Evolutionary conservation across 2,113 vertebrate genomes (phyloP), one percentile per base, ranked within the genome.

Genomic region (Cathartes aura): DNA sequence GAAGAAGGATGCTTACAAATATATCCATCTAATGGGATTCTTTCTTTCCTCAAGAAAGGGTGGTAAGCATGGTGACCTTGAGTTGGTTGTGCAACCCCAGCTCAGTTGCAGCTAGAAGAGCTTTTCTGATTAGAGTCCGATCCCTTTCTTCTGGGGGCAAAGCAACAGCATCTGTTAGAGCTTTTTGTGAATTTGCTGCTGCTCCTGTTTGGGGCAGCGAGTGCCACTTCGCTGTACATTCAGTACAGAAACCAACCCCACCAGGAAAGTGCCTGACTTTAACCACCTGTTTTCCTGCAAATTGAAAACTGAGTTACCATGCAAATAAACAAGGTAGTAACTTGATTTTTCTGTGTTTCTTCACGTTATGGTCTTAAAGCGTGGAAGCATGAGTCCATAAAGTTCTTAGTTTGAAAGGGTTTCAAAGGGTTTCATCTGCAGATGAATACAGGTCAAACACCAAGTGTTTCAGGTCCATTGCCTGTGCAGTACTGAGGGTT

Each of bases 351-450:
- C 27, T 32, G 11, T 80, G 27, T 88, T 92, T 80, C 38, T 81
- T 81, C 23, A 26, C n/a, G 11, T 76, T 27, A 21, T 24, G 7
- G 6, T 56, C 48, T 48, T n/a, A 47, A 38, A 43, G 23, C 2
- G 0, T 30, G 40, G 38, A 75, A 64, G 36, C 21, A 5, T 4
- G 34, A 42, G 15, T 81, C 66, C 6, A 6, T 59, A 3, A 0
- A 1, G 7, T 59, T 47, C 56, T 62, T 30, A 21, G 7, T 47
- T 43, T 52, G 17, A 53, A 43, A 40, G 40, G 3, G 4, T 47
- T 52, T 58, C 34, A 15, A 8, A 56, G 34, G 11, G 18, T 85
- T 83, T 43, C 6, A 9, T 40, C 29, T 71, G 34, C 12, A 21
- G 23, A 15, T 66, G 12, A 60, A 62, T 18, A 32, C 4, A n/a